Conservation (phyloP, 2,888 invertebrate genomes). For the Unio delphinus region DNA sequence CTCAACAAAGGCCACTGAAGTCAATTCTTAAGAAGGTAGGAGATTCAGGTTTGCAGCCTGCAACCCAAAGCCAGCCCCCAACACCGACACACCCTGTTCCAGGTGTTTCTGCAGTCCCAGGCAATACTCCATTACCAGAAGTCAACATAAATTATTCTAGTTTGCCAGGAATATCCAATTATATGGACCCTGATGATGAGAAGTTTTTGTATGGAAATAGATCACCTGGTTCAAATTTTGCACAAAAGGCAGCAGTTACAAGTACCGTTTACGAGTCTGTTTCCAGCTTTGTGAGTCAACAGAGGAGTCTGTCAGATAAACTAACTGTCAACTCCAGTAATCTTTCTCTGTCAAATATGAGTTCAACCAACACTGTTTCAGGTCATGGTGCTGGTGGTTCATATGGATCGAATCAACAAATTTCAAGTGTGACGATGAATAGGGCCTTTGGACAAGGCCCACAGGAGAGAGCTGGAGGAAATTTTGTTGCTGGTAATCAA, state of each 20-base stretch:
- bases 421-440: too few species aligned
- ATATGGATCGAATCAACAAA: constrained; percentile 6
- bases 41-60: constrained; percentile 11
- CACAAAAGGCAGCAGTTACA: too few species aligned
- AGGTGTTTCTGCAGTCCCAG: constrained; percentile 3
- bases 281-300: constrained; percentile 2
- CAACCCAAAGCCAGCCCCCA: constrained; percentile 3
- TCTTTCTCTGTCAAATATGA: constrained; percentile 27
- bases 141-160: constrained; percentile 17
- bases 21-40: constrained; percentile 49
- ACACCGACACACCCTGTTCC: constrained; percentile 6
- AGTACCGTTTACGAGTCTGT: constrained; percentile 6
- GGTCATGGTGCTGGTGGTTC: constrained; percentile 12
- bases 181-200: constrained; percentile 64
- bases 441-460: constrained; percentile 10
- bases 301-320: constrained; percentile 4
- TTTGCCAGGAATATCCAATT: constrained; percentile 45
- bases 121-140: constrained; percentile 5
- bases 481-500: too few species aligned
- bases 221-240: too few species aligned
- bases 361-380: constrained; percentile 15
- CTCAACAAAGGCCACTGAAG: constrained; percentile 39
- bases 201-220: constrained; percentile 63
- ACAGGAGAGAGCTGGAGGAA: background rate
- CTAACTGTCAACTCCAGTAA: constrained; percentile 21